Evolutionary conservation across 2,888 invertebrate species (phyloP).

Genomic region (Dinocampus coccinellae): DNA sequence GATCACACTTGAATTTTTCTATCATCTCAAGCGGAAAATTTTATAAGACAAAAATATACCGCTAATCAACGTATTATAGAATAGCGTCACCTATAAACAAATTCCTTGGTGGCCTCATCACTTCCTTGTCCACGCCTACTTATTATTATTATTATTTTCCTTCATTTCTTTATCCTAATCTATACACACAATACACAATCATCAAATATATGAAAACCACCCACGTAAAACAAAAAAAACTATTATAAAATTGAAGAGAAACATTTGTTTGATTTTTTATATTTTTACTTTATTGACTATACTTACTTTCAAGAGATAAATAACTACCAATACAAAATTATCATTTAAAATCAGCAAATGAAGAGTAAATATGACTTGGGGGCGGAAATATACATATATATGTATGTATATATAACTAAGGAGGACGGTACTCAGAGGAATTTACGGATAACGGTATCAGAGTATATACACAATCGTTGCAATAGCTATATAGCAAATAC

Average conservation of each 20-base stretch:
- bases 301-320: background rate
- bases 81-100: no score
- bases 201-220: background rate
- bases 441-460: constrained; percentile 31
- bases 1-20: background rate
- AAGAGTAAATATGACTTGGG: background rate
- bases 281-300: background rate
- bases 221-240: background rate
- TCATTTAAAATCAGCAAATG: background rate
- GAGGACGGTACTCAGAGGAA: constrained; percentile 5
- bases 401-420: background rate
- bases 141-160: no score
- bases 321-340: background rate
- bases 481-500: constrained; percentile 39
- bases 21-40: constrained; percentile 5
- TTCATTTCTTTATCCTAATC: no score
- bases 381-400: background rate
- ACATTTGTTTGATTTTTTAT: background rate
- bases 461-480: constrained; percentile 41
- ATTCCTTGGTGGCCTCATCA: background rate
- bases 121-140: background rate
- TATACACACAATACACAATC: background rate
- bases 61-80: background rate
- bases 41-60: background rate
- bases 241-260: background rate